Conservation (phyloP, 2,888 invertebrate species). For the Maniola hyperantus region DNA sequence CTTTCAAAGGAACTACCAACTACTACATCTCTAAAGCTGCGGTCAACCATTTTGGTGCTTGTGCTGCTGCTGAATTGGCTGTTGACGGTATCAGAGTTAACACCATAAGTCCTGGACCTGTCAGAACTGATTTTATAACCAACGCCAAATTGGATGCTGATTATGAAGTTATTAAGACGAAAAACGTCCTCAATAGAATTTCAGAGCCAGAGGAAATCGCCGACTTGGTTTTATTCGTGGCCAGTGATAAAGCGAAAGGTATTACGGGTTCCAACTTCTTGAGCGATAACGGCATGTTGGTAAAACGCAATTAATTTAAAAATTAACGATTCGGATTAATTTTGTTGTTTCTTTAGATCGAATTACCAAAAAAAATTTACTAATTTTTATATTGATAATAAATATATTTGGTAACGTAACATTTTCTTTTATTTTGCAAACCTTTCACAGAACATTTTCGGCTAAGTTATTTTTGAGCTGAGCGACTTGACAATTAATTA, state of each 20-base stretch:
- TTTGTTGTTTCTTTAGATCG: neutral
- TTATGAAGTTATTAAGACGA: conserved; percentile 42
- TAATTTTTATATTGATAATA: no score
- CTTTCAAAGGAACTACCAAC: conserved; percentile 32
- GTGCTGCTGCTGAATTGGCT: conserved; percentile 85
- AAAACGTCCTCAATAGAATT: conserved; percentile 45
- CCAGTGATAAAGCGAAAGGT: conserved; percentile 44
- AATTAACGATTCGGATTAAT: neutral
- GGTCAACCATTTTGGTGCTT: conserved; percentile 87
- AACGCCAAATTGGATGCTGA: conserved; percentile 49
- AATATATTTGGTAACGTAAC: no score
- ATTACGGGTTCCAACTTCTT: conserved; percentile 41
- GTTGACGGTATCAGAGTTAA: conserved; percentile 84
- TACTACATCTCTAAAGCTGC: conserved; percentile 90
- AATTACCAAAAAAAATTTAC: no score
- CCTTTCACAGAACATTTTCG: no score
- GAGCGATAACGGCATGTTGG: conserved; percentile 26
- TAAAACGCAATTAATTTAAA: neutral
- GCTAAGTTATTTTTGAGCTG: no score
- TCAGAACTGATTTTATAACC: conserved; percentile 59
- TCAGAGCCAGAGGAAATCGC: conserved; percentile 47
- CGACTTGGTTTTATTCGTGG: conserved; percentile 42
- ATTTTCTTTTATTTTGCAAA: no score
- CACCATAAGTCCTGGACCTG: conserved; percentile 88
- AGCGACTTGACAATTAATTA: no score